Evolutionary conservation across 35 echinoderm and acorn worm species (phyloP), one percentile per base, ranked within the genome.

Genomic region (Lytechinus pictus): DNA sequence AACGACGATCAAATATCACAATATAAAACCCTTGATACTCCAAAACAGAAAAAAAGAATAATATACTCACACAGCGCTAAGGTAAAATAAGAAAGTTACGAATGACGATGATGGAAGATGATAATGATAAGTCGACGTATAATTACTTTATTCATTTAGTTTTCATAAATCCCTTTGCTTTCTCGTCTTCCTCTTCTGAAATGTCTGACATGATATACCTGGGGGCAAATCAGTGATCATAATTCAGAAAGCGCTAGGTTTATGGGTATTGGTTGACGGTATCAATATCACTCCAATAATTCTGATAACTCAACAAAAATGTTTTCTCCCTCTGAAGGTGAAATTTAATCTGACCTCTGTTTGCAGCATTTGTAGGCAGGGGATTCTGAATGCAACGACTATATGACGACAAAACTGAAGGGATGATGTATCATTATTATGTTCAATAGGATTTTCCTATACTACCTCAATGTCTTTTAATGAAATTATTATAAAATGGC

Each of bases 1-100:
- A 12, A 90, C 52, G 88, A 44, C 27, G 88, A 90, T 90, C 52
- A 44, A 44, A 54, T 90, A 90, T 90, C 88, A 90, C 33, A 90
- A 90, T 52, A 52, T 33, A 79, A 79, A 79, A 79, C 66, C 66
- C 61, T 24, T 24, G 66, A 24, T 79, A 79, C 66, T 79, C 19
- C 66, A 79, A n/a, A 79, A 79, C 66, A 79, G 1, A 79, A 24
- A 79, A 16, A 79, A 79, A 79, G 21, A 24, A 14, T n/a, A 79
- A 79, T 79, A 79, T 24, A 79, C 66, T 79, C 3, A 79, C 66
- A 79, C 66, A 24, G 66, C 66, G 66, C 7, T 6, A 5, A 4
- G n/a, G 19, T 79, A 79, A 24, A 24, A 79, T 16, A 44, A 44
- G 66, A 16, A 24, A 79, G n/a, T 79, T 7, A 14, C 19, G 66